phyloP scores from a whole-genome alignment of 1,140 invertebrate genomes.

The Heliconius hewitsoni region DNA sequence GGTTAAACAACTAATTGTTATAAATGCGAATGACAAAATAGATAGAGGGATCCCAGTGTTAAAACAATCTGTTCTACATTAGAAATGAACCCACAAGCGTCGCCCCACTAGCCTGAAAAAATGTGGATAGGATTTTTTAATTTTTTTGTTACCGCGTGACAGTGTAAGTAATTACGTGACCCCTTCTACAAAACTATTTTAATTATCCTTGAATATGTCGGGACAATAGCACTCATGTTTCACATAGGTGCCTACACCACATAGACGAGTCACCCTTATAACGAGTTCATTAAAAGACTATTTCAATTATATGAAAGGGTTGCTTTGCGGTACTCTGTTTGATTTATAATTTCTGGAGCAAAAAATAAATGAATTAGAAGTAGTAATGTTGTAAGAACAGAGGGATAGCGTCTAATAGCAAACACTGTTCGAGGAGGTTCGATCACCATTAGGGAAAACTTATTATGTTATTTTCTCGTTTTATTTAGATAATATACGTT shows the following conservation, averaged over 20 bases:
- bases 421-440: no score
- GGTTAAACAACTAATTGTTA: no score
- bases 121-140: background rate
- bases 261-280: background rate
- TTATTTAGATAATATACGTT: no score
- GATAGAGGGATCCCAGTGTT: no score
- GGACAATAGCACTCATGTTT: constrained; percentile 7
- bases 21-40: no score
- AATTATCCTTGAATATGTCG: constrained; percentile 9
- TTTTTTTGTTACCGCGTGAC: background rate
- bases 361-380: background rate
- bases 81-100: no score
- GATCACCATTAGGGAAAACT: no score
- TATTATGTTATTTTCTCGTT: no score
- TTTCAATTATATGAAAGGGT: constrained; percentile 11
- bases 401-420: no score
- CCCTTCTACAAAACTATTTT: constrained; percentile 7
- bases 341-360: background rate
- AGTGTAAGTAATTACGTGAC: constrained; percentile 4
- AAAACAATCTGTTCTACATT: no score
- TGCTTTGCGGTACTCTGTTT: background rate
- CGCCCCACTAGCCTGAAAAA: no score
- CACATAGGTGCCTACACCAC: background rate
- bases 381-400: background rate
- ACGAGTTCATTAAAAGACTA: constrained; percentile 7